These are phyloP conservation scores for Drosophila tsacasi DNA, from an alignment of 1,140 invertebrate genomes.

Conservation along the genomic window DNA sequence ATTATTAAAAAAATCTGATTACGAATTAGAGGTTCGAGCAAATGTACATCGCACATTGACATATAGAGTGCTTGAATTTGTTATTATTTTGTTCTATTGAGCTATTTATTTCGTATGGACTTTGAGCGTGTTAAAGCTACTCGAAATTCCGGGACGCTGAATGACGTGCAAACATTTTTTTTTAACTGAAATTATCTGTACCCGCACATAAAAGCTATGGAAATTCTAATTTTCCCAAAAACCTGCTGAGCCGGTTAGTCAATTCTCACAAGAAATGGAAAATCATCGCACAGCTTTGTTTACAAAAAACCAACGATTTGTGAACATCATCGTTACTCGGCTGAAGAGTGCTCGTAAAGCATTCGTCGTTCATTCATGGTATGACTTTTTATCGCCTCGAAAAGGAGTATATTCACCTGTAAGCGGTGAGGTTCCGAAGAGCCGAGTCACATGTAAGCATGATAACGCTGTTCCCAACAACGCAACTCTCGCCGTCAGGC, in stretches of 20 bases:
- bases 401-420: slow-evolving; percentile 35
- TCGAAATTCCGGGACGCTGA: slow-evolving; percentile 19
- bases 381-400: slow-evolving; percentile 13
- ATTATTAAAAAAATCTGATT: neutral
- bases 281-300: slow-evolving; percentile 10
- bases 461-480: slow-evolving; percentile 32
- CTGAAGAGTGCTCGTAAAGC: neutral
- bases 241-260: slow-evolving; percentile 4
- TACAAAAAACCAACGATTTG: slow-evolving; percentile 3
- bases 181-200: neutral
- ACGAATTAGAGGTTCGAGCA: neutral
- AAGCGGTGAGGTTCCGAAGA: slow-evolving; percentile 13
- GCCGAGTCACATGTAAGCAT: slow-evolving; percentile 40
- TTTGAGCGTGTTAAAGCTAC: slow-evolving; percentile 6
- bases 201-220: neutral
- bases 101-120: slow-evolving; percentile 8
- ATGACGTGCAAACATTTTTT: slow-evolving; percentile 14
- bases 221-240: slow-evolving; percentile 20
- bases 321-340: slow-evolving; percentile 28
- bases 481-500: slow-evolving; percentile 15
- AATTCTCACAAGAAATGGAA: slow-evolving; percentile 8
- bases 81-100: neutral
- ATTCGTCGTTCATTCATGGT: slow-evolving; percentile 31
- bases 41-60: slow-evolving; percentile 3
- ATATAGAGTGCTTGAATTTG: slow-evolving; percentile 1